Conservation (phyloP, 2,888 invertebrate genomes). For the Nephrotoma appendiculata region DNA sequence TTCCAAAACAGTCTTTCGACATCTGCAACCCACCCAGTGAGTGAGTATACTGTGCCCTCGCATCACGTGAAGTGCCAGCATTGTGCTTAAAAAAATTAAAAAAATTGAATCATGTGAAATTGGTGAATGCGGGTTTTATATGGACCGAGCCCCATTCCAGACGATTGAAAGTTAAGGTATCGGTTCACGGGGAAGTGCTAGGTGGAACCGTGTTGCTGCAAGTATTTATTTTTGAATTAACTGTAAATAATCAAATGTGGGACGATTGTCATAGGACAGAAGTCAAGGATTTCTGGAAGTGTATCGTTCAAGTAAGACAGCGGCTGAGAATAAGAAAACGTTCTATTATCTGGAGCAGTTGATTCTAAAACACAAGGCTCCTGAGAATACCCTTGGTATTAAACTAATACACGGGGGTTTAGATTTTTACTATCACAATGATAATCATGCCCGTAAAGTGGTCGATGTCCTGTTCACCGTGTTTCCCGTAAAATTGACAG, state of each 20-base stretch:
- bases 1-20: constrained; percentile 94
- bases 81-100: no score
- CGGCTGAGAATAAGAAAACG: constrained; percentile 90
- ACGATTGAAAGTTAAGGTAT: constrained; percentile 78
- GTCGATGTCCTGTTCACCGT: constrained; percentile 82
- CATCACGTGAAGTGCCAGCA: no score
- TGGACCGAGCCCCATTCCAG: constrained; percentile 99
- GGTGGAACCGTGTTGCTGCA: constrained; percentile 87
- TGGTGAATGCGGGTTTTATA: constrained; percentile 91
- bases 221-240: constrained; percentile 88
- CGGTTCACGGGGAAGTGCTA: constrained; percentile 88
- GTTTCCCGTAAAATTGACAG: constrained; percentile 72
- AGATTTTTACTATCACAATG: constrained; percentile 86
- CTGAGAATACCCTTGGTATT: constrained; percentile 77
- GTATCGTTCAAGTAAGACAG: constrained; percentile 77
- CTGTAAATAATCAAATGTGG: constrained; percentile 88
- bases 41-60: no score
- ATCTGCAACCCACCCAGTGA: no score
- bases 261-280: constrained; percentile 92
- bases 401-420: constrained; percentile 77
- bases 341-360: constrained; percentile 95
- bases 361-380: constrained; percentile 89
- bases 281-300: constrained; percentile 96
- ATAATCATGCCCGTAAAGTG: constrained; percentile 86
- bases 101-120: constrained; percentile 71